Evolutionary conservation across 2,888 invertebrate species (phyloP).

Genomic region (Thalpophila matura): DNA sequence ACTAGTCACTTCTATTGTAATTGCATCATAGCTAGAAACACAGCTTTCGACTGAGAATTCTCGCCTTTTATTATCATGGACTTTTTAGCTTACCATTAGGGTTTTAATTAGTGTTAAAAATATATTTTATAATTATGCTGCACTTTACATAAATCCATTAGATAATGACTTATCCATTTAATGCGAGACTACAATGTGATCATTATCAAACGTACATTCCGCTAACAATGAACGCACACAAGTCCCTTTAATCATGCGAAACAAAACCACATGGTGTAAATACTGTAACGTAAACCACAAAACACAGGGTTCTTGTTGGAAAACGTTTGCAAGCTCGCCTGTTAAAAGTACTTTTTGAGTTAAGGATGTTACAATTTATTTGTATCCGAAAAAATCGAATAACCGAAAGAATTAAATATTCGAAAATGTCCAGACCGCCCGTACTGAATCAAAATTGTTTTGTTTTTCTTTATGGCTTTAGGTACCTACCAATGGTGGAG

Average conservation of each 20-base stretch:
- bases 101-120: background rate
- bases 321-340: conserved; percentile 52
- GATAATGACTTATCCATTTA: background rate
- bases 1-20: background rate
- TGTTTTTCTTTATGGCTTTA: conserved; percentile 8
- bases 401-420: conserved; percentile 49
- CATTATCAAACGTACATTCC: conserved; percentile 22
- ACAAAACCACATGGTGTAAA: conserved; percentile 51
- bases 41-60: background rate
- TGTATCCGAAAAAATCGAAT: conserved; percentile 36
- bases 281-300: conserved; percentile 45
- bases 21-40: too few species aligned
- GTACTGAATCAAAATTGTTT: conserved; percentile 39
- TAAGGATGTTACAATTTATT: conserved; percentile 51
- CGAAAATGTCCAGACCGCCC: conserved; percentile 35
- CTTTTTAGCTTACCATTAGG: background rate
- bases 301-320: conserved; percentile 61
- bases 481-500: background rate
- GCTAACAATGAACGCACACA: conserved; percentile 14
- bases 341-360: conserved; percentile 49
- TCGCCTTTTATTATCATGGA: background rate
- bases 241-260: conserved; percentile 33
- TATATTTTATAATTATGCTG: background rate
- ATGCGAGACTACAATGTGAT: background rate
- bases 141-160: background rate